Base-by-base conservation (phyloP, 2,888 invertebrate genomes). In the Parthenolecanium corni region DNA sequence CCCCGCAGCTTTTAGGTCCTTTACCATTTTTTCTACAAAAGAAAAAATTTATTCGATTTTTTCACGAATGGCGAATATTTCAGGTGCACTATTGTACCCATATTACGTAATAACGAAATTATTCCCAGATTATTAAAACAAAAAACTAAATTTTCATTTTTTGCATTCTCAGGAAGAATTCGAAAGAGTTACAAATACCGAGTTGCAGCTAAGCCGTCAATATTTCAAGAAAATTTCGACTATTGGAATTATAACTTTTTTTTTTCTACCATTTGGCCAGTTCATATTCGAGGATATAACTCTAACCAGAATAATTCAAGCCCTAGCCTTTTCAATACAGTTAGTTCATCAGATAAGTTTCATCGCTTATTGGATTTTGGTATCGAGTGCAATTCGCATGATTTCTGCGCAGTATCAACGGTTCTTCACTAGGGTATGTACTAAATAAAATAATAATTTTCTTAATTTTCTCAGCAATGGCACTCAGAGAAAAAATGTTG, bases 111-210 rank as follows among this genome's bases (percentile, higher is more conserved):
- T 31, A 31, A 31, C 9, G 31, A 31, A 9, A 31, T 31, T 31
- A 31, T 4, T 31, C 31, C 31, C n/a, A n/a, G n/a, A n/a, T n/a
- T n/a, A n/a, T 31, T 31, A 31, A 31, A 31, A 9, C 4, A 31
- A 31, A 31, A 6, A 31, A 31, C 31, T 31, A 31, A n/a, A n/a
- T n/a, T n/a, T n/a, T n/a, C n/a, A n/a, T n/a, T n/a, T n/a, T n/a
- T n/a, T n/a, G n/a, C n/a, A n/a, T n/a, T n/a, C 46, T 3, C 46
- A 57, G 57, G 46, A 46, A 46, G 57, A 44, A 46, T 57, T 44
- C 20, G 44, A 57, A 46, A 44, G 20, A 46, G 18, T 57, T 5
- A 57, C 57, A 46, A 12, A 24, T n/a, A 25, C 16, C 31, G 5
- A 25, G n/a, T 36, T 47, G 20, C 18, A 25, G 24, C 42, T 4